Percentiles rank a stretch among this genome's conserved stretches.
These are phyloP conservation scores for Microchirus variegatus DNA, from an alignment of 2,797 vertebrate species.

Conservation along the genomic window DNA sequence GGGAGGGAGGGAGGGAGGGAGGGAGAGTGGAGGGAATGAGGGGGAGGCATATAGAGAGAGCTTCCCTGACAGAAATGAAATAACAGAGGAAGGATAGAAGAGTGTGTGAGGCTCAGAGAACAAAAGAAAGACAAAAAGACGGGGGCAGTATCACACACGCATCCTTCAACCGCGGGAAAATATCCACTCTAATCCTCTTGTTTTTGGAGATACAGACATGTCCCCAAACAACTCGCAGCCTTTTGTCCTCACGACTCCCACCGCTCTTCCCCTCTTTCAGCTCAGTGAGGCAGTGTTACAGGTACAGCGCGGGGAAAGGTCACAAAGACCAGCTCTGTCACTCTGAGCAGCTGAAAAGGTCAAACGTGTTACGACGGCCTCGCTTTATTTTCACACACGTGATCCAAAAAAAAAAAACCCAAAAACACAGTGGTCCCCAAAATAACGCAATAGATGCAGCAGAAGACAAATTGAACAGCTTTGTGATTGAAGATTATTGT, in stretches of 20 bases:
- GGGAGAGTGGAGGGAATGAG: constrained; percentile 48
- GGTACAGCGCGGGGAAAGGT: constrained; percentile 75
- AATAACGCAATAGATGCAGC: constrained; percentile 41
- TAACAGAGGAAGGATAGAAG: constrained; percentile 65
- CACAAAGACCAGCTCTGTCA: constrained; percentile 75
- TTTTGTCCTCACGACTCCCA: constrained; percentile 5
- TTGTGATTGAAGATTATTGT: too few relatives aligned
- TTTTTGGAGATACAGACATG: constrained; percentile 55
- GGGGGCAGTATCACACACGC: constrained; percentile 53
- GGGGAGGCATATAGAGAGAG: constrained; percentile 52
- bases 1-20: constrained; percentile 25
- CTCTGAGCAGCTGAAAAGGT: constrained; percentile 76
- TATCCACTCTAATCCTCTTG: constrained; percentile 49
- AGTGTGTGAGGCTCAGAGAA: constrained; percentile 63
- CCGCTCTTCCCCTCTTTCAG: not conserved
- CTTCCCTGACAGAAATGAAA: constrained; percentile 71
- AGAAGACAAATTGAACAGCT: constrained; percentile 13
- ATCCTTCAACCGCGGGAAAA: constrained; percentile 49
- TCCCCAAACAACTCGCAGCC: constrained; percentile 33
- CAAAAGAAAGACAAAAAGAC: constrained; percentile 62
- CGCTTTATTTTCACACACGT: constrained; percentile 36
- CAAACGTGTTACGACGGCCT: constrained; percentile 64
- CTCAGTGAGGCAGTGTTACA: constrained; percentile 43
- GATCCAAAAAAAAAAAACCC: constrained; percentile 19
- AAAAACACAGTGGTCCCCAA: constrained; percentile 31